Conservation (phyloP, 2,797 vertebrate species). For the Rhinatrema bivittatum region DNA sequence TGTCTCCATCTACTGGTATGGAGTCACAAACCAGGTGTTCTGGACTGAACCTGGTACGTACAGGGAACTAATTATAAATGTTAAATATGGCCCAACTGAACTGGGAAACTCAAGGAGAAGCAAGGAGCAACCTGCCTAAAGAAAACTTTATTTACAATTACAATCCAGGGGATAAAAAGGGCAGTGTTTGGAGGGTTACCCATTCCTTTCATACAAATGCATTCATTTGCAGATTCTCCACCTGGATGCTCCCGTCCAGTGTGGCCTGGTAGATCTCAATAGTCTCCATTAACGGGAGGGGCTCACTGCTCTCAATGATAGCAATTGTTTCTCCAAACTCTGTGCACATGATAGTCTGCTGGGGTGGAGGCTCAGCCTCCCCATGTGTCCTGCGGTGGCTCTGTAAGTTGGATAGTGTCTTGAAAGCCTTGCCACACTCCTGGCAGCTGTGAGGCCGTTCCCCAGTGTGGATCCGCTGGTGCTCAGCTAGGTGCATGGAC, state of each 20-base stretch:
- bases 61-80: too few relatives aligned
- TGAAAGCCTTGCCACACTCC: conserved; percentile 66
- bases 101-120: too few relatives aligned
- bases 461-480: conserved; percentile 63
- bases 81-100: too few relatives aligned
- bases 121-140: too few relatives aligned
- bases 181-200: too few relatives aligned
- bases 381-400: conserved; percentile 69
- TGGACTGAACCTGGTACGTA: too few relatives aligned
- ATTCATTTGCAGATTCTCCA: conserved; percentile 48
- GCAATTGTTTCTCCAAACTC: conserved; percentile 86
- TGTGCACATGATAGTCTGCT: conserved; percentile 81
- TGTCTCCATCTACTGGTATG: too few relatives aligned
- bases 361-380: not conserved
- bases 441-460: conserved; percentile 59
- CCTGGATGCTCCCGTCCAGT: conserved; percentile 59
- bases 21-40: too few relatives aligned
- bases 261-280: conserved; percentile 82
- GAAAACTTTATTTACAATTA: too few relatives aligned
- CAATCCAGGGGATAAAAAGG: too few relatives aligned
- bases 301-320: conserved; percentile 81
- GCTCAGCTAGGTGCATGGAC: conserved; percentile 66
- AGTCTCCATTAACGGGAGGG: conserved; percentile 72
- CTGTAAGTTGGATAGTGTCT: conserved; percentile 70
- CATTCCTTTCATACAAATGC: too few relatives aligned